Evolutionary conservation across 2,888 invertebrate genomes (phyloP).

Genomic region (Drosophila parthenogenetica): DNA sequence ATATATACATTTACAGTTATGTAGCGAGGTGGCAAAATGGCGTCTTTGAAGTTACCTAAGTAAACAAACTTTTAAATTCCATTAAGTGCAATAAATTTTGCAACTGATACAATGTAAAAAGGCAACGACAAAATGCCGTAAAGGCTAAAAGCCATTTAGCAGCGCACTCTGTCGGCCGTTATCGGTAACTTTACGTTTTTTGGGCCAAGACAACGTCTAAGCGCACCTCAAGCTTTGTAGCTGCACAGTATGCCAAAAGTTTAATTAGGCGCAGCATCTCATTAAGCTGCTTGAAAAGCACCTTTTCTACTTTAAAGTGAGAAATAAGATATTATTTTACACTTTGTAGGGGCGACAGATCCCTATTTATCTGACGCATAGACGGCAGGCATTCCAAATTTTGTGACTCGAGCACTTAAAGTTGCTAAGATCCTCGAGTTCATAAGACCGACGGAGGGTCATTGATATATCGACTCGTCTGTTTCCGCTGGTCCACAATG

Average conservation of each 20-base stretch:
- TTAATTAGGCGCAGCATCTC: slow-evolving; percentile 58
- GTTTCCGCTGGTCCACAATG: too few species aligned
- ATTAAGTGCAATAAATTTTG: slow-evolving; percentile 84
- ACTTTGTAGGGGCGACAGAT: too few species aligned
- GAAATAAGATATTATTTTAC: background rate
- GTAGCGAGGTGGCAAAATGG: slow-evolving; percentile 21
- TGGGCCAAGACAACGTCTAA: slow-evolving; percentile 20
- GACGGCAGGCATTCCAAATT: too few species aligned
- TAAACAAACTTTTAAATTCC: slow-evolving; percentile 83
- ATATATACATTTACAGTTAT: background rate
- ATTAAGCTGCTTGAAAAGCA: slow-evolving; percentile 37
- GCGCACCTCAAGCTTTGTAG: slow-evolving; percentile 34
- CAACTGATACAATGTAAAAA: slow-evolving; percentile 72
- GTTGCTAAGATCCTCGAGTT: too few species aligned
- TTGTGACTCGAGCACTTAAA: too few species aligned
- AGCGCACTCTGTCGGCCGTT: slow-evolving; percentile 51
- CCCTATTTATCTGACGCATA: too few species aligned
- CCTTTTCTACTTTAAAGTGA: slow-evolving; percentile 5
- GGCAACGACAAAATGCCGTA: slow-evolving; percentile 14
- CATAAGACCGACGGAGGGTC: too few species aligned
- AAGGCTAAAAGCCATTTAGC: slow-evolving; percentile 28
- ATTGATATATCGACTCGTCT: too few species aligned
- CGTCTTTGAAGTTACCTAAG: slow-evolving; percentile 51
- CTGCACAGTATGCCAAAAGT: slow-evolving; percentile 38
- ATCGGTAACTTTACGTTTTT: slow-evolving; percentile 30